Evolutionary conservation across 2,888 invertebrate species (phyloP), one percentile per base, ranked within the genome.

Genomic region (Alentia gelatinosa): DNA sequence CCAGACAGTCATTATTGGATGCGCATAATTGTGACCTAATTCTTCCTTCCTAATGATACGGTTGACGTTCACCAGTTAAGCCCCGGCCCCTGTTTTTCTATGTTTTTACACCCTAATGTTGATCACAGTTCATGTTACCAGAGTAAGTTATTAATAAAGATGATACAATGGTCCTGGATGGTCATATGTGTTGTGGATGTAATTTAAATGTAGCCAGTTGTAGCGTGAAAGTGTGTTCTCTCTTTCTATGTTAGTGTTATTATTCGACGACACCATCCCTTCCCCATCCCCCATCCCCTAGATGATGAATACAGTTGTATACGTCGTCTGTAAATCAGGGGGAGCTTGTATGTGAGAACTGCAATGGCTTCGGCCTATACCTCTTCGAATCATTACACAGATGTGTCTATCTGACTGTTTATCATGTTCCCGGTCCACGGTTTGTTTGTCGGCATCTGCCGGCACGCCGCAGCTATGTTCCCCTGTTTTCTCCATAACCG

Each of bases 201-300:
- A 86, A 86, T 86, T 86, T 86, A 86, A 86, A 86, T 86, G 86
- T 86, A 86, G 86, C 19, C 86, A 86, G 86, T 86, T 33, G 86
- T 86, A 86, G 86, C 30, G 86, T 86, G 86, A 86, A 86, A 86
- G 86, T 86, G n/a, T n/a, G 47, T 86, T 86, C 86, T 86, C 39
- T 83, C 86, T 47, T 79, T 86, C 86, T 86, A 47, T 86, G 86
- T 86, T 86, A 86, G 86, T 86, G 86, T 86, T 86, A 86, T 30
- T 47, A 86, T 86, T 86, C 50, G 23, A 86, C 35, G 47, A 83
- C 35, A 30, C 7, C 83, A 23, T 30, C n/a, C n/a, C n/a, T n/a
- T n/a, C n/a, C n/a, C n/a, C n/a, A n/a, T n/a, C n/a, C n/a, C n/a
- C n/a, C n/a, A n/a, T n/a, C n/a, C n/a, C 68, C 68, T 68, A 68